Evolutionary conservation across 2,113 vertebrate genomes (phyloP).

Genomic region (Electrona antarctica): DNA sequence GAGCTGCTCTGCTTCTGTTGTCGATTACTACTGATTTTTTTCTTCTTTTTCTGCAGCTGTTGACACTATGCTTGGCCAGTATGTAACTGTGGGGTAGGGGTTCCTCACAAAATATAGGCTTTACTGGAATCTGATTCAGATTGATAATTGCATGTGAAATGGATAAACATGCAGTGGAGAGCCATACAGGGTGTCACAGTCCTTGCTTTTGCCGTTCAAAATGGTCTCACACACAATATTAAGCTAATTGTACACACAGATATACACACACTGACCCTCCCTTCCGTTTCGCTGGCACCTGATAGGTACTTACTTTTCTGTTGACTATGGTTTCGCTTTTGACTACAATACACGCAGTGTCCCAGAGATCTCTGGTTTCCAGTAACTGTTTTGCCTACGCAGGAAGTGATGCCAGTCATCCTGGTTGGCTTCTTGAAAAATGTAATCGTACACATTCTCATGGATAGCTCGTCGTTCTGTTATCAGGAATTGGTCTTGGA

Average conservation of each 20-base stretch:
- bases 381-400: not conserved
- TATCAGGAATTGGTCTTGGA: not conserved
- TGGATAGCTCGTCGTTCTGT: not conserved
- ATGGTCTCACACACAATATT: not conserved
- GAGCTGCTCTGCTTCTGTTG: not conserved
- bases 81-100: slow-evolving; percentile 5
- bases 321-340: not conserved
- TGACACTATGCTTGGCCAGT: slow-evolving; percentile 3
- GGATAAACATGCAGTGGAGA: slow-evolving; percentile 10
- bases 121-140: slow-evolving; percentile 2
- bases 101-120: not conserved
- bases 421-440: not conserved
- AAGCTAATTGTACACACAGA: not conserved
- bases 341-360: slow-evolving; percentile 8
- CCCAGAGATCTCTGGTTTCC: slow-evolving; percentile 3
- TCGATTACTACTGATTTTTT: slow-evolving; percentile 12
- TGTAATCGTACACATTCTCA: not conserved
- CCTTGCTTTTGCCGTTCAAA: not conserved
- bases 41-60: slow-evolving; percentile 20
- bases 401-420: not conserved
- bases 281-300: not conserved
- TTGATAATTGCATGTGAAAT: not conserved
- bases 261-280: not conserved
- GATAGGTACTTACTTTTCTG: not conserved
- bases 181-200: slow-evolving; percentile 25